A percentile compares a stretch with the other conserved stretches of the same genome.
Evolutionary conservation across 2,797 vertebrate species (phyloP).

Genomic region (Pipistrellus pygmaeus): DNA sequence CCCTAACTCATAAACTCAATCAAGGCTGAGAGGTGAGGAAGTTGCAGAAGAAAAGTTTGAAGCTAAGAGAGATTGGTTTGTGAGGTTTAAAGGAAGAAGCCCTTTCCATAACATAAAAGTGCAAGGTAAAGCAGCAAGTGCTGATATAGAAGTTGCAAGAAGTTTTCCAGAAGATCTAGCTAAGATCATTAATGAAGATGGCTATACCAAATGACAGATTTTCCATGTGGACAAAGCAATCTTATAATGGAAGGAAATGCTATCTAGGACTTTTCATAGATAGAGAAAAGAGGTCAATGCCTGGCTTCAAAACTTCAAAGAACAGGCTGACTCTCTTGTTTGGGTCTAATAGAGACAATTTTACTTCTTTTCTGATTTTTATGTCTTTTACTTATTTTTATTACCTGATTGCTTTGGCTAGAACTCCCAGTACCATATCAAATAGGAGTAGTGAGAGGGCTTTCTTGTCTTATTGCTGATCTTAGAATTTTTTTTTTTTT

Average conservation of each 20-base stretch:
- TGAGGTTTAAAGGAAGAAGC: not conserved
- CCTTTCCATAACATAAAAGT: not conserved
- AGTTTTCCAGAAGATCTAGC: not conserved
- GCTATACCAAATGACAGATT: not conserved
- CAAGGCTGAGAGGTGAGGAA: not conserved
- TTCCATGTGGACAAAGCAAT: not conserved
- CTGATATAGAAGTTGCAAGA: not conserved
- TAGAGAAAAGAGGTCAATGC: not conserved
- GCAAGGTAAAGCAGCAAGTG: not conserved
- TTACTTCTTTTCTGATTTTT: not conserved
- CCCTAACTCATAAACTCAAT: not conserved
- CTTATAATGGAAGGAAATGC: not conserved
- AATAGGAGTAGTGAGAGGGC: not conserved
- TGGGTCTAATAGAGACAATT: not conserved
- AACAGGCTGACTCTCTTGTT: not conserved
- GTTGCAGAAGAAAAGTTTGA: not conserved
- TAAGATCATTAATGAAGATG: not conserved
- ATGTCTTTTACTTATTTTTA: not conserved
- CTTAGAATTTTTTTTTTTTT: not conserved
- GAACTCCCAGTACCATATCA: not conserved
- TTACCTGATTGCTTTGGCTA: not conserved
- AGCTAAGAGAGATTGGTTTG: not conserved
- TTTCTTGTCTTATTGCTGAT: not conserved
- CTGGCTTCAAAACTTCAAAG: not conserved
- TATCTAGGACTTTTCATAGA: not conserved